phyloP scores from a whole-genome alignment of 2,113 vertebrate species.

The Phyllostomus hastatus region DNA sequence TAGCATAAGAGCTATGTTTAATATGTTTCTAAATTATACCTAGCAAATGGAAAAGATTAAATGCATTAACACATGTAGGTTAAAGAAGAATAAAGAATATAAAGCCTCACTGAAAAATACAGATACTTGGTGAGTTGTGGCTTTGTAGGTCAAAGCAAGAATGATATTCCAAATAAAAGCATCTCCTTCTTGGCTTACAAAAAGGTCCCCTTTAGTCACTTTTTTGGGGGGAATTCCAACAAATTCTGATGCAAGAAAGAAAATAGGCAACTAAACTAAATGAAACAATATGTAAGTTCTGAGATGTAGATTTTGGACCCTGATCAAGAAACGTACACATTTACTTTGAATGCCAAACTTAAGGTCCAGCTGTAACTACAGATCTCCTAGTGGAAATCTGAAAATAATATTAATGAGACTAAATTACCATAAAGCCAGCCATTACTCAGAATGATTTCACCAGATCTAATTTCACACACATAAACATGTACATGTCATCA shows the following conservation, averaged over 20 bases:
- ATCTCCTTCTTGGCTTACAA: background rate
- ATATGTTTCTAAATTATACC: constrained; percentile 19
- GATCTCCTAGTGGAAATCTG: constrained; percentile 21
- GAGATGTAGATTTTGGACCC: constrained; percentile 43
- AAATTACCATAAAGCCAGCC: constrained; percentile 36
- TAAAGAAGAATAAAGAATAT: constrained; percentile 9
- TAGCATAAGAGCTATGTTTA: background rate
- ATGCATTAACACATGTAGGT: background rate
- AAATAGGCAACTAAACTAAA: background rate
- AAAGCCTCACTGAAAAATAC: constrained; percentile 18
- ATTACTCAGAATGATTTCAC: constrained; percentile 60
- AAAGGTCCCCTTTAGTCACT: background rate
- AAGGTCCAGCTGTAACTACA: constrained; percentile 32
- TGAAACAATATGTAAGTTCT: background rate
- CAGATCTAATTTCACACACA: constrained; percentile 39
- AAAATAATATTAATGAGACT: constrained; percentile 50
- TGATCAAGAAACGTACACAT: constrained; percentile 48
- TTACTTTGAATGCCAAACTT: constrained; percentile 31
- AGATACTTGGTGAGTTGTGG: background rate
- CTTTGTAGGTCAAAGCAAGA: constrained; percentile 14
- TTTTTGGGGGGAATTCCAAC: background rate
- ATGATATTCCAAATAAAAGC: background rate
- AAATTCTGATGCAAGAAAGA: background rate
- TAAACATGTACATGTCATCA: constrained; percentile 36
- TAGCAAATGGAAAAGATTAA: background rate